These are phyloP conservation scores for Deroptyus accipitrinus DNA, from an alignment of 2,113 vertebrate species.

Conservation along the genomic window DNA sequence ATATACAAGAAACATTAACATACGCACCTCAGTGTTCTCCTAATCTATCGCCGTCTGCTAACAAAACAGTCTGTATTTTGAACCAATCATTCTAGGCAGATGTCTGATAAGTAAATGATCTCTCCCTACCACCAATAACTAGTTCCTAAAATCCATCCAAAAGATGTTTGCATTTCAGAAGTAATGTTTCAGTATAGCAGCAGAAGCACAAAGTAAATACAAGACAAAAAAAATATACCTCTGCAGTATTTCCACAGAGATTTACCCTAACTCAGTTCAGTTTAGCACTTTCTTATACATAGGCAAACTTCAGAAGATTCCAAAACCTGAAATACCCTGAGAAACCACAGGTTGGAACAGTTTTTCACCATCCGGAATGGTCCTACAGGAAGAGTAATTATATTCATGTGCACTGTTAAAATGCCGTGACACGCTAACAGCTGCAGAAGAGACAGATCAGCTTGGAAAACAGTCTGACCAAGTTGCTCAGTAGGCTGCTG, in stretches of 20 bases:
- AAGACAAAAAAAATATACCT: background rate
- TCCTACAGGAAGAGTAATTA: background rate
- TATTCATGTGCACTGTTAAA: background rate
- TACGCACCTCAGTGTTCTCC: background rate
- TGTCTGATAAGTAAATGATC: background rate
- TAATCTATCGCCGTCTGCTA: background rate
- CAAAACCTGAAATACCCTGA: background rate
- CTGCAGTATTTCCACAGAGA: background rate
- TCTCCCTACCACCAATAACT: background rate
- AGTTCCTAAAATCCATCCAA: background rate
- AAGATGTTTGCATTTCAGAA: background rate
- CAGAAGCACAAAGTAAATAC: background rate
- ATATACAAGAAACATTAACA: background rate
- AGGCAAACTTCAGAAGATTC: background rate
- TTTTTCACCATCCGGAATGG: background rate
- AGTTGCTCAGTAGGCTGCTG: background rate
- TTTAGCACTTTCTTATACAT: background rate
- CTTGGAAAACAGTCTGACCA: background rate
- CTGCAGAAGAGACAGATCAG: background rate
- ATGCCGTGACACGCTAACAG: background rate
- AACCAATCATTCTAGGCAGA: background rate
- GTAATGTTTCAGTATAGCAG: background rate
- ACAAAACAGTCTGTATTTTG: background rate
- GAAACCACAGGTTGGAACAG: background rate
- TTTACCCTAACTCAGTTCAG: background rate